Evolutionary conservation across 2,113 vertebrate genomes (phyloP).

Genomic region (Colaptes auratus): DNA sequence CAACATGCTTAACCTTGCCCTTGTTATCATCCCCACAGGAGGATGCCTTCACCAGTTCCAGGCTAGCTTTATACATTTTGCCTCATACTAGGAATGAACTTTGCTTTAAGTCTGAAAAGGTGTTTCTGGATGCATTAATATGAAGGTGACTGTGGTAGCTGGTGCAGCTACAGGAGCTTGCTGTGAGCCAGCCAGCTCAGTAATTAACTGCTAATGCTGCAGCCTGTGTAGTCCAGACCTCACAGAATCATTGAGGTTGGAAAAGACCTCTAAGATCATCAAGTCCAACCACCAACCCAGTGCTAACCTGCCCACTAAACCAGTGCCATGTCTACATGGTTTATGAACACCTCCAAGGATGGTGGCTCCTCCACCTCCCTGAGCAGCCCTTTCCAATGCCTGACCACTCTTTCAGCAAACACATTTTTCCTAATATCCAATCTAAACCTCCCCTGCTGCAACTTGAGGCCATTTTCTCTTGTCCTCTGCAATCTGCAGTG

Average conservation of each 20-base stretch:
- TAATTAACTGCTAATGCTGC: not conserved
- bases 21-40: not conserved
- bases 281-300: no score
- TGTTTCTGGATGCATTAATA: accelerated
- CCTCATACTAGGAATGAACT: not conserved
- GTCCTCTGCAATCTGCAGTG: not conserved
- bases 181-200: not conserved
- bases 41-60: not conserved
- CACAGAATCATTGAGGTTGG: no score
- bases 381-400: no score
- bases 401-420: no score
- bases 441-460: no score
- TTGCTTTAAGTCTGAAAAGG: not conserved
- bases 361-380: no score
- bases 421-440: no score
- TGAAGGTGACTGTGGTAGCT: not conserved
- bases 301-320: no score
- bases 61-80: not conserved
- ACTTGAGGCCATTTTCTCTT: no score
- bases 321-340: no score
- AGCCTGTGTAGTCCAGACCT: not conserved
- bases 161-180: not conserved
- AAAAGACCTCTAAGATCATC: no score
- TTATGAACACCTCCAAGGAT: no score
- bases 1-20: not conserved